phyloP scores from a whole-genome alignment of 2,888 invertebrate species.

The Zhuqinia jingwanae region DNA sequence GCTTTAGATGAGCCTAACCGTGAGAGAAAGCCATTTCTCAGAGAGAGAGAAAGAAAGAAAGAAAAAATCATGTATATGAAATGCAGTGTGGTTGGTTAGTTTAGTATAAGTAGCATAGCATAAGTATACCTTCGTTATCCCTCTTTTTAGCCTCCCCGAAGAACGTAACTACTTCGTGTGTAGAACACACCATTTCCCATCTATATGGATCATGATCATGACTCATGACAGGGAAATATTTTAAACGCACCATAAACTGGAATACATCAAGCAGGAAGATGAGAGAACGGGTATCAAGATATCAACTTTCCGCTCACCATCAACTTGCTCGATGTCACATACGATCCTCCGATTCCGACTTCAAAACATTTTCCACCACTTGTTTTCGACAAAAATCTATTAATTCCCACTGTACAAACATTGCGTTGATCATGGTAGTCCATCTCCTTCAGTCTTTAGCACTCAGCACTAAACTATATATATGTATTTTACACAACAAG shows the following conservation, averaged over 20 bases:
- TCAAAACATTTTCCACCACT: slow-evolving; percentile 21
- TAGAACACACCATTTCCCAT: slow-evolving; percentile 64
- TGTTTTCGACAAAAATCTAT: slow-evolving; percentile 6
- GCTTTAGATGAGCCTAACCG: slow-evolving; percentile 24
- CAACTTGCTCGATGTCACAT: slow-evolving; percentile 43
- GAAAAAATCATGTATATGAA: slow-evolving; percentile 49
- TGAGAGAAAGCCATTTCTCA: neutral
- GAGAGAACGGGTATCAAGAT: slow-evolving; percentile 54
- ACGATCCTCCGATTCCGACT: slow-evolving; percentile 23
- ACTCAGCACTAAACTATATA: slow-evolving; percentile 3
- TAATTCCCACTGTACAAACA: slow-evolving; percentile 26
- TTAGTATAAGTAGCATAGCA: too few relatives aligned
- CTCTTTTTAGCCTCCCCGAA: neutral
- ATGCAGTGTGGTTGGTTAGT: slow-evolving; percentile 28
- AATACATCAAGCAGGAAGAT: too few relatives aligned
- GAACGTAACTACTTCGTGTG: slow-evolving; percentile 62
- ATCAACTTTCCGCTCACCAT: slow-evolving; percentile 58
- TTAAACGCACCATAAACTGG: slow-evolving; percentile 69
- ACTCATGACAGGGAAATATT: slow-evolving; percentile 70
- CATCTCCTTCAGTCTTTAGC: neutral
- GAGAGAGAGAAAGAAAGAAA: slow-evolving; percentile 28
- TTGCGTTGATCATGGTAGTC: neutral
- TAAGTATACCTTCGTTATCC: slow-evolving; percentile 31
- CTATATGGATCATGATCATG: slow-evolving; percentile 72
- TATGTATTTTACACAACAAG: neutral